Conservation (phyloP, 2,113 vertebrate genomes). For the western clawed frog (Xenopus tropicalis) region UCB_Xtro_10.0 CM004443.2:123198501-123199000, state of each 20-base stretch:
- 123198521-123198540: too few species aligned
- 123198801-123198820: slow-evolving; percentile 6
- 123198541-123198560: too few species aligned
- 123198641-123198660: neutral
- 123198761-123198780: neutral
- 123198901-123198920: neutral
- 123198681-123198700: neutral
- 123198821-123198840: slow-evolving; percentile 5
- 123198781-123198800: slow-evolving; percentile 7
- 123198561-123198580: too few species aligned
- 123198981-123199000: too few species aligned
- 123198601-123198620: neutral
- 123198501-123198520: too few species aligned
- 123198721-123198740: neutral
- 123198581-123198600: neutral
- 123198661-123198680: neutral
- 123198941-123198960: too few species aligned
- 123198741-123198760: slow-evolving; percentile 2
- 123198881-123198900: slow-evolving; percentile 12
- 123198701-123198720: neutral
- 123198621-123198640: neutral
- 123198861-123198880: slow-evolving; percentile 27
- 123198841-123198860: slow-evolving; percentile 17
- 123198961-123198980: too few species aligned
- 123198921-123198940: too few species aligned